phyloP scores from a whole-genome alignment of 2,888 invertebrate species.

The Bimastos eiseni region DNA sequence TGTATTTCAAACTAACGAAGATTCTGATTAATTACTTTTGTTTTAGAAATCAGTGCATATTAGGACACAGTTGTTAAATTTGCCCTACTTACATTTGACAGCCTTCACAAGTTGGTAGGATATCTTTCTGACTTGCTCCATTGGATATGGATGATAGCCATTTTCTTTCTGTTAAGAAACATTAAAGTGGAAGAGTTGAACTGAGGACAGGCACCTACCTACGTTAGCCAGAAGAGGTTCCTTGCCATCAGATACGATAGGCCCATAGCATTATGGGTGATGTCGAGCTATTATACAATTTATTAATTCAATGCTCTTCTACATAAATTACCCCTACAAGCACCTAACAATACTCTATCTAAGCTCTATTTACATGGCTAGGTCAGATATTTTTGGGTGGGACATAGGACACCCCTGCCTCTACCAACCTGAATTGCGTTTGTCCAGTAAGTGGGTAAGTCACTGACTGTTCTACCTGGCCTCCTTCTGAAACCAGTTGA shows the following conservation, averaged over 20 bases:
- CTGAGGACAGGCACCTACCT: neutral
- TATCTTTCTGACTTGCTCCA: constrained; percentile 97
- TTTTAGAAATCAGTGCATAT: neutral
- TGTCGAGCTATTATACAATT: neutral
- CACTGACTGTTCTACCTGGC: neutral
- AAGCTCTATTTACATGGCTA: no score
- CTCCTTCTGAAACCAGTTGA: neutral
- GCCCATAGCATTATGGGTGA: neutral
- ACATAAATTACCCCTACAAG: no score
- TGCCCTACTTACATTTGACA: constrained; percentile 73
- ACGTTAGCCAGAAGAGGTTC: neutral
- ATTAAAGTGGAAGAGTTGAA: neutral
- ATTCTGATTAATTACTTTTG: no score
- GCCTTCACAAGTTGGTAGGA: constrained; percentile 94
- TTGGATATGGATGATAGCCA: constrained; percentile 94
- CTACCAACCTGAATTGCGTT: neutral
- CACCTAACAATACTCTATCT: no score
- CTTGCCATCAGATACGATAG: neutral
- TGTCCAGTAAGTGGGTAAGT: neutral
- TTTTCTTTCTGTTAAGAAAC: constrained; percentile 79
- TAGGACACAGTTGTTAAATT: neutral
- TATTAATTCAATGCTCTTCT: no score
- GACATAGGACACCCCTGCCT: no score
- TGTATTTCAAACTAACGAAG: no score
- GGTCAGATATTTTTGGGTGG: no score